Conservation (phyloP, 2,113 vertebrate genomes). For the Anguilla rostrata region DNA sequence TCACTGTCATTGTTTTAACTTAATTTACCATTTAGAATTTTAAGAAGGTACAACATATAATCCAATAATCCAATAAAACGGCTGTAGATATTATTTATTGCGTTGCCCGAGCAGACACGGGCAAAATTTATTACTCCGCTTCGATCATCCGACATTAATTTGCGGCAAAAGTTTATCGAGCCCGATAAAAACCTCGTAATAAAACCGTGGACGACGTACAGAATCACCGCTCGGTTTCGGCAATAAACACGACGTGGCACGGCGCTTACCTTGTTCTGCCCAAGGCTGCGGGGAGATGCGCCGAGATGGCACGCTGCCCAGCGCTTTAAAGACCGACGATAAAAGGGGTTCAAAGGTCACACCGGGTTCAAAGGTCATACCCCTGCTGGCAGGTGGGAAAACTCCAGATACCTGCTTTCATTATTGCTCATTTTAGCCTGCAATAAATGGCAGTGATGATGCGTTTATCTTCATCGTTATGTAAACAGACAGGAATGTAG, state of each 20-base stretch:
- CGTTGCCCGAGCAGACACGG: too few species aligned
- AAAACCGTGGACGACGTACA: background rate
- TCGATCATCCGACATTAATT: background rate
- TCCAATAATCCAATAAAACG: background rate
- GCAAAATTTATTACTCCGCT: background rate
- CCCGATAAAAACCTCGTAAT: background rate
- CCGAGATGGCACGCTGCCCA: background rate
- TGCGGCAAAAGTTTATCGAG: background rate
- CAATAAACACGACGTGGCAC: background rate
- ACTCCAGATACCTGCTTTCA: background rate
- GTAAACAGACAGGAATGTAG: background rate
- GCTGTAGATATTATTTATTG: background rate
- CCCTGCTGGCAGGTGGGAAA: background rate
- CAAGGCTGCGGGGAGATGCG: background rate
- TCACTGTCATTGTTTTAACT: too few species aligned
- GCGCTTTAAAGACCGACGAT: background rate
- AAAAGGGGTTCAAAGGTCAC: background rate
- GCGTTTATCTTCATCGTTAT: slow-evolving; percentile 24
- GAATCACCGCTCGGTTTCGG: background rate
- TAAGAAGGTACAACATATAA: too few species aligned
- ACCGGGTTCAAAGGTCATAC: background rate
- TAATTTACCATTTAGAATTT: too few species aligned
- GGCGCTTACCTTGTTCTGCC: background rate
- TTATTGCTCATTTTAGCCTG: background rate
- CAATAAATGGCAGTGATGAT: background rate